Percentiles rank a stretch among this genome's conserved stretches.
Evolutionary conservation across 2,797 vertebrate species (phyloP).

Genomic region (Diglossa cyanea): DNA sequence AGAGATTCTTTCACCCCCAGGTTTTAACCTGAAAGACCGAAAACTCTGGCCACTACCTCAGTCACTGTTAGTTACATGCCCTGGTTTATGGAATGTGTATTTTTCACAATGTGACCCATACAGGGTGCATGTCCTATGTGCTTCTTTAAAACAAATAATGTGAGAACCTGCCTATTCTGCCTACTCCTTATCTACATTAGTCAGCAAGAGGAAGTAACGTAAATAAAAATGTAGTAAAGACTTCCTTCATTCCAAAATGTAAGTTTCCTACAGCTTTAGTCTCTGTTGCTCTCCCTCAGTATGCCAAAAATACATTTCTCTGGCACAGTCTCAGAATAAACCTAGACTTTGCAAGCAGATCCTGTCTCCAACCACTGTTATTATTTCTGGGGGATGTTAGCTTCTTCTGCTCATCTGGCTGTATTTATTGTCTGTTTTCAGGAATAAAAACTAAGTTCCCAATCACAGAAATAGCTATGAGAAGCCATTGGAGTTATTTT

Average conservation of each 20-base stretch:
- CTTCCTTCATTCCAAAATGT: neutral
- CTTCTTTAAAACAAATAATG: neutral
- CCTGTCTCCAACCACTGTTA: neutral
- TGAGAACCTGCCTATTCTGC: neutral
- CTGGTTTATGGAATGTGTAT: neutral
- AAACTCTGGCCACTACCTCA: neutral
- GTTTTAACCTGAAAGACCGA: neutral
- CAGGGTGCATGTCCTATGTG: neutral
- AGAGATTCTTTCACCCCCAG: rapidly evolving
- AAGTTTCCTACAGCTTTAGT: neutral
- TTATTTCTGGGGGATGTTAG: neutral
- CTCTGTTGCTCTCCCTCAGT: neutral
- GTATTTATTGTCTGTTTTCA: neutral
- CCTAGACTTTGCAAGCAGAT: neutral
- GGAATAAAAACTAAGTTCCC: neutral
- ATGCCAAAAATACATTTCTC: neutral
- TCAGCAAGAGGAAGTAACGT: neutral
- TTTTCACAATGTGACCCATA: neutral
- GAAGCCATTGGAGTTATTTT: neutral
- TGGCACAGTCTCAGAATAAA: neutral
- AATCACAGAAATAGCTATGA: neutral
- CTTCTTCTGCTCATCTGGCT: neutral
- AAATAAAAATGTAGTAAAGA: neutral
- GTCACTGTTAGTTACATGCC: rapidly evolving
- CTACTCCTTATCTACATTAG: neutral